Evolutionary conservation across 2,888 invertebrate genomes (phyloP), one percentile per base, ranked within the genome.

Genomic region (Acleris laterana): DNA sequence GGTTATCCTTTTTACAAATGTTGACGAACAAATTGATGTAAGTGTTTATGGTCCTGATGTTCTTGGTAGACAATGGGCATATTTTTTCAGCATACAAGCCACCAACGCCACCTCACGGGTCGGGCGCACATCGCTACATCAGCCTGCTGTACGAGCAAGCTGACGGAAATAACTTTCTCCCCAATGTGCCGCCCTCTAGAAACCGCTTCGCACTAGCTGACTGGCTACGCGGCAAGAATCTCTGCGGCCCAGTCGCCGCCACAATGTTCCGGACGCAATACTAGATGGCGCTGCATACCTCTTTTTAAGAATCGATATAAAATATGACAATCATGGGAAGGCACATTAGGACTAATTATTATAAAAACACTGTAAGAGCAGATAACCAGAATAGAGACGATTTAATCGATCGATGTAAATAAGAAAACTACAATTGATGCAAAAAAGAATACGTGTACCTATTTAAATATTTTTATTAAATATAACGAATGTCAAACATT

Each of bases 61-160:
- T 13, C 38, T 38, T 38, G 13, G 38, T 38, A 13, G 38, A 46
- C 46, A 2, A n/a, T 46, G 6, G 13, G 46, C 38, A 46, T 46
- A 17, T 46, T 46, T 52, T 57, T 71, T 6, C 71, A 93, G 93
- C 83, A 16, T 93, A 92, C 74, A 88, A 88, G 62, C 81, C 88
- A 5, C 93, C 93, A 79, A 73, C 87, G 81, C 93, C 93, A 78
- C 88, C 93, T 82, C 88, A 86, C 72, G 89, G 87, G 59, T 80
- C 87, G 0, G 93, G 93, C 56, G 75, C 80, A 22, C 93, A 93
- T 69, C 91, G 91, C 73, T 93, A 91, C 82, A 75, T 92, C 32
- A 83, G 83, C 71, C 68, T 93, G 25, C 78, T 93, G 1, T 93
- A 86, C 71, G 90, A 92, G 71, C 93, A 93, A 72, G 78, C 73